Evolutionary conservation across 2,113 vertebrate species (phyloP), one percentile per base, ranked within the genome.

Genomic region (Sceloporus tristichus): DNA sequence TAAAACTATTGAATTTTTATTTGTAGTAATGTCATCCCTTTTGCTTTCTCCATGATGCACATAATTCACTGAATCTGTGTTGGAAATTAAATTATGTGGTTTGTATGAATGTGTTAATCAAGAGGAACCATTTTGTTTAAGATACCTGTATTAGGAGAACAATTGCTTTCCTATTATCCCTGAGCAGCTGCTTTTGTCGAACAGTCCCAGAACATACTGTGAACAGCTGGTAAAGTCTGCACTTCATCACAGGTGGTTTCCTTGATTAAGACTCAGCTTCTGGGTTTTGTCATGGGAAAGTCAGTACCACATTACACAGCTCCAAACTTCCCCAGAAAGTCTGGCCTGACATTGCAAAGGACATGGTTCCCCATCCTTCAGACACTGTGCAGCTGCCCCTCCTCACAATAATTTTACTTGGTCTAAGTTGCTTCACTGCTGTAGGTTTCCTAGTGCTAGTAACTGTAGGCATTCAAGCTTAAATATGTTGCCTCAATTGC

Each of bases 191-290:
- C 53, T 68, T 83, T 78, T 84, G 62, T 23, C 53, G 87, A 83
- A 13, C 27, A 68, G 80, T 68, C 79, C 80, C 65, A 48, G 73
- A 83, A 80, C 70, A 71, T 87, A 87, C 85, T 74, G 68, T 80
- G 78, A 81, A 83, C 87, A 88, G 87, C 87, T 83, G 87, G 79
- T 75, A 77, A 88, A 82, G 42, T 88, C 81, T 77, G 73, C 62
- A 77, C 48, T 80, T 71, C 40, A 54, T 77, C 65, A 73, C 86
- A 88, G 59, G 86, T 88, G 56, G 71, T 82, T n/a, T 48, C 73
- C 80, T 66, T 83, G 80, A 77, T 77, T 76, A 77, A 68, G 73
- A 21, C 23, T 83, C 42, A 54, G 27, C 70, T 83, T 87, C 77
- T 82, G 56, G 42, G 71, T 76, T 83, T 54, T 88, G 73, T 70